Evolutionary conservation across 2,888 invertebrate genomes (phyloP), one percentile per base, ranked within the genome.

Genomic region (Sepioteuthis lessoniana): DNA sequence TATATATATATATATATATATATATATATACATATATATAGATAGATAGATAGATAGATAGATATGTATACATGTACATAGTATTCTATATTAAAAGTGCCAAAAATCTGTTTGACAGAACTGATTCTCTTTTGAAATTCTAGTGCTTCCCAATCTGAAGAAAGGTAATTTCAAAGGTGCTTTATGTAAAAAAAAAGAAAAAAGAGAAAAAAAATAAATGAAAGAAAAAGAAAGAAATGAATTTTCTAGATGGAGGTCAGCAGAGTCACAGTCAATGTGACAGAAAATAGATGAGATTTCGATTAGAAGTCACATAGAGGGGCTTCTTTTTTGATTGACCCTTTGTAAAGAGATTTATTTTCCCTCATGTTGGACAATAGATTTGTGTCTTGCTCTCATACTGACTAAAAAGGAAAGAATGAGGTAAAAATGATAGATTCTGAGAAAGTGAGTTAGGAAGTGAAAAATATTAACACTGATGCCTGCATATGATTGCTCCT

Each of bases 271-370:
- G 76, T 76, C n/a, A 76, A 35, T 76, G n/a, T n/a, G 76, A 76
- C n/a, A 76, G 76, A 76, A 76, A 76, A 76, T 76, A 76, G n/a
- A 76, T 76, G 76, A 35, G 76, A 76, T 76, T 76, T 76, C 76
- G n/a, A n/a, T 76, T 76, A n/a, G n/a, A 76, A 76, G n/a, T 76
- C n/a, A 35, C 16, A 76, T 76, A n/a, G 76, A 76, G 13, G 16
- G 76, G 76, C 76, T 76, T 76, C 76, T 76, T 35, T 76, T 76
- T 76, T 76, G 76, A 76, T 76, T 76, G 76, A 35, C 76, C 76
- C 76, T 76, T 76, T 76, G n/a, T n/a, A 76, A 76, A 35, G 35
- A 76, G 76, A 76, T 76, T 76, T 76, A 76, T 35, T 16, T 76
- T 28, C 55, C 76, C n/a, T 16, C 35, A 10, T 76, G n/a, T 76